Conservation (phyloP, 2,888 invertebrate genomes). For the Eledone cirrhosa region DNA sequence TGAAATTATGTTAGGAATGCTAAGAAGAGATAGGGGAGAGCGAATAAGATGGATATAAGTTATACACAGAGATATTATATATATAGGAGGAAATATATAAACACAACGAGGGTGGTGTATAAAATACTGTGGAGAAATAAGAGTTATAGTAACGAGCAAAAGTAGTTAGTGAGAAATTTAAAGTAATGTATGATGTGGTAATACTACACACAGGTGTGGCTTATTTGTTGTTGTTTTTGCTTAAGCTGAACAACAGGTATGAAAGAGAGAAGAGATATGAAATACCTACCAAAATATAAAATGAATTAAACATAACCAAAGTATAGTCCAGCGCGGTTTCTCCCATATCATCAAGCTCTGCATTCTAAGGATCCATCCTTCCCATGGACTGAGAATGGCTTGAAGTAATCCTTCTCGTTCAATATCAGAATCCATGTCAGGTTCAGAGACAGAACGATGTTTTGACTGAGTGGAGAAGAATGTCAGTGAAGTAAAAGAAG, state of each 20-base stretch:
- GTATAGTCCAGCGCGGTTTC: constrained; percentile 60
- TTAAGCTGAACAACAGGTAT: not conserved
- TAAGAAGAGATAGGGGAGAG: no score
- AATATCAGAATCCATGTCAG: constrained; percentile 1
- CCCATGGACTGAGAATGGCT: constrained; percentile 56
- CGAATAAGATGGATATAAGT: no score
- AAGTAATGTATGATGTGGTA: not conserved
- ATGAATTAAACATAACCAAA: constrained; percentile 61
- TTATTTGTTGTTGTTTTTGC: no score
- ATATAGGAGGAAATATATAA: no score
- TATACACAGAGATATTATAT: no score
- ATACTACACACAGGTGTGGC: not conserved
- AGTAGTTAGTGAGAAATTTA: no score
- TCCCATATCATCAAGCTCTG: constrained; percentile 67
- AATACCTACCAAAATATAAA: constrained; percentile 64
- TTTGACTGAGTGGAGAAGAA: not conserved
- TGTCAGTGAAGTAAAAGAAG: not conserved
- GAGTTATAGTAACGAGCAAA: no score
- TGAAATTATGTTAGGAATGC: no score
- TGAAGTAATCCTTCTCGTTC: constrained; percentile 45
- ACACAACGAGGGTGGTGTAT: no score
- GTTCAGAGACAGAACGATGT: not conserved
- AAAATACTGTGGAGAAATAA: no score
- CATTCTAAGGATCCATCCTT: constrained; percentile 61
- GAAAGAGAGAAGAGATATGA: constrained; percentile 9